Evolutionary conservation across 2,888 invertebrate genomes (phyloP), one percentile per base, ranked within the genome.

Genomic region (Drosophila sordidula): DNA sequence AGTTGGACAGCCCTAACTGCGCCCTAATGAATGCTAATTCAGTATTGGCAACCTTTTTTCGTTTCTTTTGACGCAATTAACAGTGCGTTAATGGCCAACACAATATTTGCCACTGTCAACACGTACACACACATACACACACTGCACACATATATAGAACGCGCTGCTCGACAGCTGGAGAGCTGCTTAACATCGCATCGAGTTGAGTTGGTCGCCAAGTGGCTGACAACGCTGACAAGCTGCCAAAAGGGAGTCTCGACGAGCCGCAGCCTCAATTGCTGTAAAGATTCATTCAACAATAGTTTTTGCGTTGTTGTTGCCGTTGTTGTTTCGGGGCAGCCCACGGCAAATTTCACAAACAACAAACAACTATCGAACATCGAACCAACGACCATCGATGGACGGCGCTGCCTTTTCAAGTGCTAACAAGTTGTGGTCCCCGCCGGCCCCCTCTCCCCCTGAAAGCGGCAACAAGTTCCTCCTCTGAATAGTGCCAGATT

Each of bases 301-400:
- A 41, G 63, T 36, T 71, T 54, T 46, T 61, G 34, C 50, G 11
- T 45, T 49, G 18, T 47, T 29, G 6, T 36, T 42, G 41, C 41
- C 29, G 14, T 3, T 29, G 14, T 41, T 12, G 22, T 49, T 63
- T 44, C 49, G 49, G 49, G 39, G 45, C 41, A 44, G 89, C 89
- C 82, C 82, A 89, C 89, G 89, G 88, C 89, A 39, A 59, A 74
- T 80, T 89, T 85, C 78, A 68, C 78, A 80, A 84, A 56, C 65
- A 59, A 52, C 70, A 57, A 63, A 25, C 49, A 39, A 26, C 39
- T 12, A 44, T 50, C 54, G 52, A 51, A 38, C 38, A 52, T 52
- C 51, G 51, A 51, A 66, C 18, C 34, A 49, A 26, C 47, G 47
- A 70, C 38, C 42, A 66, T 47, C 69, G 50, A 57, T 54, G 64